phyloP scores from a whole-genome alignment of 2,113 vertebrate genomes.

The Prunella fulvescens region DNA sequence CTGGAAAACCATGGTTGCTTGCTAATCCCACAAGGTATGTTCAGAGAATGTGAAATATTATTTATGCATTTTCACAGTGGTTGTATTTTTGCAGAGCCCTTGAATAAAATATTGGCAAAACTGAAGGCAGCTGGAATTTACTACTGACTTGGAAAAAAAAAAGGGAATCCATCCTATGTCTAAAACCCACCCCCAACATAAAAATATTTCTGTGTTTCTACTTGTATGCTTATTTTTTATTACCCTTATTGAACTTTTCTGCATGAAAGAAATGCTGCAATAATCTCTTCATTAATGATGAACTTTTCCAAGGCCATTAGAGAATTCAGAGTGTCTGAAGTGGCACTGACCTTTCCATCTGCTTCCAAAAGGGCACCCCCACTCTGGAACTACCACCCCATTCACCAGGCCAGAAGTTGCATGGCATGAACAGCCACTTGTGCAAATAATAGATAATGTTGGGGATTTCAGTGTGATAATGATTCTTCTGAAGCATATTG shows the following conservation, averaged over 20 bases:
- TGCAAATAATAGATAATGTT: constrained; percentile 49
- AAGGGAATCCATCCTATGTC: neutral
- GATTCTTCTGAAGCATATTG: constrained; percentile 38
- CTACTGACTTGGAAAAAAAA: neutral
- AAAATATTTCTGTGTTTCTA: neutral
- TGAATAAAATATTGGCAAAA: neutral
- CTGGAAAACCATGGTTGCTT: neutral
- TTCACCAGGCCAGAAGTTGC: neutral
- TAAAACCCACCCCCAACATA: neutral
- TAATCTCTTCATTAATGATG: neutral
- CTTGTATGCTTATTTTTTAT: neutral
- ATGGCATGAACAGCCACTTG: neutral
- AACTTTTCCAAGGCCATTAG: neutral
- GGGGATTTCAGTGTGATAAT: constrained; percentile 22
- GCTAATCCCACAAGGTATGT: neutral
- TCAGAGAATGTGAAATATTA: neutral
- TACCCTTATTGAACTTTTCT: neutral
- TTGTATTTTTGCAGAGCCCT: neutral
- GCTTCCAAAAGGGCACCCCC: constrained; percentile 3
- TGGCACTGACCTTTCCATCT: constrained; percentile 17
- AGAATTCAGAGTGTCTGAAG: neutral
- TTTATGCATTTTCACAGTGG: neutral
- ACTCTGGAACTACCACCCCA: constrained; percentile 19
- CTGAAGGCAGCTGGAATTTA: neutral
- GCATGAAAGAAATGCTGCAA: neutral